Conservation (phyloP, 2,888 invertebrate genomes). For the Argyra leucocephala region DNA sequence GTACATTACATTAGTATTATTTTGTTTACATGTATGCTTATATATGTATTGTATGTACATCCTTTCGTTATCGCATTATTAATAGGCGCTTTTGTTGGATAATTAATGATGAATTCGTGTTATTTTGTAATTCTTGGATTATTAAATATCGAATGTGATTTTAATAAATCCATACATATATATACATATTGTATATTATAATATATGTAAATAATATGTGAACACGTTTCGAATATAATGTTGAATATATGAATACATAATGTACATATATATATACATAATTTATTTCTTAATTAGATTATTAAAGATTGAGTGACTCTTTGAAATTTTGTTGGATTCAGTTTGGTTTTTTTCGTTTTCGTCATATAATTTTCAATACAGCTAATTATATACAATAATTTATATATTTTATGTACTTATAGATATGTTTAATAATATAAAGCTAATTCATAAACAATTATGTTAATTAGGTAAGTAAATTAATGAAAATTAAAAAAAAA, state of each 20-base stretch:
- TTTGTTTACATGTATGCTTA: too few relatives aligned
- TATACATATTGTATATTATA: too few relatives aligned
- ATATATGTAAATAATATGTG: too few relatives aligned
- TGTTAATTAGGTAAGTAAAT: not conserved
- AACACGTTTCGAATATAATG: too few relatives aligned
- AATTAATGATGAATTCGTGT: constrained; percentile 1
- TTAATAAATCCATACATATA: not conserved
- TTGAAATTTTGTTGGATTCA: not conserved
- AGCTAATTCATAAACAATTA: not conserved
- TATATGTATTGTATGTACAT: too few relatives aligned
- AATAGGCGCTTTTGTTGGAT: not conserved
- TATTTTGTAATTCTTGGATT: not conserved
- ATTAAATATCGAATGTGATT: not conserved
- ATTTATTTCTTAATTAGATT: not conserved
- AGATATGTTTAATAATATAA: too few relatives aligned
- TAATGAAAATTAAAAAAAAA: not conserved
- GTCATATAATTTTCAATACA: too few relatives aligned
- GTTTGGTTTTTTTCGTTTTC: not conserved
- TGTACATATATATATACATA: not conserved
- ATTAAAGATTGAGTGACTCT: not conserved
- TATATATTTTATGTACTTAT: too few relatives aligned
- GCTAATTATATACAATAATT: too few relatives aligned
- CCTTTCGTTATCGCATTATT: too few relatives aligned
- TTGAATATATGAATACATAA: not conserved
- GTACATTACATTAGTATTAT: too few relatives aligned